Evolutionary conservation across 2,797 vertebrate species (phyloP).

Genomic region (Mareca strepera): DNA sequence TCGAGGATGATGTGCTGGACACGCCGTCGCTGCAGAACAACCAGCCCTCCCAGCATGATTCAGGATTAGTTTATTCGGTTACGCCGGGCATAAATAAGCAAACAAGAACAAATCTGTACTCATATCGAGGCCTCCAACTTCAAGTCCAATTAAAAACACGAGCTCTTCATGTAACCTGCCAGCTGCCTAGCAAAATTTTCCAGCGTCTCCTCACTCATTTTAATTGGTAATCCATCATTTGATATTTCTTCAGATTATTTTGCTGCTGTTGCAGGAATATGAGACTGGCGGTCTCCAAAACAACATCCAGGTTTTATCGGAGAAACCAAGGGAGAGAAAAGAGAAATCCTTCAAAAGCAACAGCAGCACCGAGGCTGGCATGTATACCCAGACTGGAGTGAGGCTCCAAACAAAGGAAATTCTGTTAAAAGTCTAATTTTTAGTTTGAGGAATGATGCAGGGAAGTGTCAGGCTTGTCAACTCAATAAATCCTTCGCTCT

Average conservation of each 20-base stretch:
- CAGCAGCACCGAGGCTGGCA: neutral
- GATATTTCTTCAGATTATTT: neutral
- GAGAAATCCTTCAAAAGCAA: neutral
- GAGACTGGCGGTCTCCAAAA: slow-evolving; percentile 6
- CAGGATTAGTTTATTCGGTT: neutral
- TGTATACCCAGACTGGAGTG: neutral
- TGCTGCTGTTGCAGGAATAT: neutral
- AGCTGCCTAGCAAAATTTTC: neutral
- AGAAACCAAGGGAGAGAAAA: neutral
- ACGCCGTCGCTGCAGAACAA: neutral
- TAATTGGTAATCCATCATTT: neutral
- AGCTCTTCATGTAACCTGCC: neutral
- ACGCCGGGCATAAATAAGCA: neutral
- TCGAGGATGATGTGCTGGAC: neutral
- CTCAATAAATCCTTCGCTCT: neutral
- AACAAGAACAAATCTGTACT: neutral
- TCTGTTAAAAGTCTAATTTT: neutral
- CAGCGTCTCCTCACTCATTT: neutral
- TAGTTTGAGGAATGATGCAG: neutral
- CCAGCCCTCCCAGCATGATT: neutral
- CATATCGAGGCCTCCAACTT: neutral
- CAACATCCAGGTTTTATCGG: neutral
- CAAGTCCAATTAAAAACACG: neutral
- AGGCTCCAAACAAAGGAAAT: neutral
- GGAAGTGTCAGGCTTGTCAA: neutral